Evolutionary conservation across 1,140 invertebrate species (phyloP).

Genomic region (Belonocnema kinseyi): DNA sequence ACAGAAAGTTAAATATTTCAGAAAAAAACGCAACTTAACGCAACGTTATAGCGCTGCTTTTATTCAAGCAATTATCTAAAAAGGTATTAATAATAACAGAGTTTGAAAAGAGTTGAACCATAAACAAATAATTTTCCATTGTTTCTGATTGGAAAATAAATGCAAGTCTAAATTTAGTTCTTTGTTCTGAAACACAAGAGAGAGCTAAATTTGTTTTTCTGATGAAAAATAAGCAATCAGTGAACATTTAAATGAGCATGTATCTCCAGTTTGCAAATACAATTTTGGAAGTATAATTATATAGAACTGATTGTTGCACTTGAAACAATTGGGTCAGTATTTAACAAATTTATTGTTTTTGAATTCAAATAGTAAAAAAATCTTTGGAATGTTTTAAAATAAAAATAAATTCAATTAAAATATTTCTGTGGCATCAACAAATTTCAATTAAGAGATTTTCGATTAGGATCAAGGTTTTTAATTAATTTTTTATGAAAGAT

Average conservation of each 20-base stretch:
- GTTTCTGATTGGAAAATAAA: not conserved
- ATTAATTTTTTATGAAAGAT: conserved; percentile 11
- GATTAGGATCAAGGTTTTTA: no score
- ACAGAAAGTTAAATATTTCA: no score
- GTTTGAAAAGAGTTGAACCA: not conserved
- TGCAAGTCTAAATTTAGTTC: not conserved
- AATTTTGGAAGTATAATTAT: not conserved
- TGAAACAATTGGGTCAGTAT: no score
- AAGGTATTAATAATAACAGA: not conserved
- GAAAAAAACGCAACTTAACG: no score
- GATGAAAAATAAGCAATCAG: not conserved
- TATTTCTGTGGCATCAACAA: no score
- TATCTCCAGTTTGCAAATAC: not conserved
- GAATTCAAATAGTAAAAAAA: no score
- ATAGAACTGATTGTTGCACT: not conserved
- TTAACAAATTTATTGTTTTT: no score
- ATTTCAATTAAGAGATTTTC: no score
- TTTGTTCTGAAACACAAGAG: not conserved
- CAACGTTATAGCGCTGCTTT: no score
- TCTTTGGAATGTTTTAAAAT: no score
- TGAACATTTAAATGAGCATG: not conserved
- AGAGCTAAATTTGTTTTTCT: not conserved
- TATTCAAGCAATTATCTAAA: no score
- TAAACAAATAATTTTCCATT: not conserved
- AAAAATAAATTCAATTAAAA: no score